Base-by-base conservation (phyloP, 1,140 invertebrate genomes). In the Coboldia fuscipes region DNA sequence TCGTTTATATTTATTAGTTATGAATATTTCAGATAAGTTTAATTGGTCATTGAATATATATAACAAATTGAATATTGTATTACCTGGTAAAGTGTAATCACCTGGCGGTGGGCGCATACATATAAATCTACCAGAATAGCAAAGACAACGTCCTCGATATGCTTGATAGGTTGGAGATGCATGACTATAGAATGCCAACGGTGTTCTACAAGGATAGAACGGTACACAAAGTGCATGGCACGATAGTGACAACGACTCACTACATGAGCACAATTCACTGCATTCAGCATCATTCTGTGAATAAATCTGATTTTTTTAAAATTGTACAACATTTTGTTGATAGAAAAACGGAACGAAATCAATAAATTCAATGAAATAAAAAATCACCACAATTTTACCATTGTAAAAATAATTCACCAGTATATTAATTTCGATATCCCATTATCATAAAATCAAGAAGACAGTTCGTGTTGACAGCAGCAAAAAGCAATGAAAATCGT, bases 71-170 rank as follows among this genome's bases (percentile, higher is more conserved):
- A 38, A 39, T 31, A 34, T 39, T 40, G 36, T 13, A 35, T 49
- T 33, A 54, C 51, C 51, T 49, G 51, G 51, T 37, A 54, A 40
- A 35, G 45, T 40, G 41, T 55, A 60, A 51, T 68, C 60, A 76
- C 78, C 75, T 41, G 75, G 74, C 39, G 72, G 69, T 35, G 84
- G 83, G 45, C 81, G 70, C 73, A 84, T 85, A 57, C 82, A 88
- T 55, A 88, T 84, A 57, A 89, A 88, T 38, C 72, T 68, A 19
- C 82, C 82, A 21, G 79, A 84, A 56, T 88, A 88, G 57, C 84
- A 89, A 37, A 88, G 68, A 55, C 84, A 89, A 33, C 79, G 70
- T 10, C 83, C 83, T 9, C 83, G 63, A 50, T 77, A 82, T 15
- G 83, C 81, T 53, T 85, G 79, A 58, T 85, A 88, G 36, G 79